A percentile compares a stretch with the other conserved stretches of the same genome.
Evolutionary conservation across 2,888 invertebrate species (phyloP).

Genomic region (Chironomus tentans): DNA sequence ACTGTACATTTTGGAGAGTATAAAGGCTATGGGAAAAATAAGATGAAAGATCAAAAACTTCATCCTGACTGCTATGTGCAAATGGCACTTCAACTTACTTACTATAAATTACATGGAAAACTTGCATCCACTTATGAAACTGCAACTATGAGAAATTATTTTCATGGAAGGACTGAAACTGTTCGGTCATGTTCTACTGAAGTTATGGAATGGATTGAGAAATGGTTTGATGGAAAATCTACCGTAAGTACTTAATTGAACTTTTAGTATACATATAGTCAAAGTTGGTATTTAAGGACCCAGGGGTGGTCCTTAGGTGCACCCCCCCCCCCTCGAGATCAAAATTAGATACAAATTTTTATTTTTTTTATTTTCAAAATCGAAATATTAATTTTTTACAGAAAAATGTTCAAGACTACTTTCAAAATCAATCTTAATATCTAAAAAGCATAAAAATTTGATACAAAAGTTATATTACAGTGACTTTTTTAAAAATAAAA

Average conservation of each 20-base stretch:
- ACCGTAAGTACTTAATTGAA: slow-evolving; percentile 16
- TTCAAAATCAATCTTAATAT: no score
- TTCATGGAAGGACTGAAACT: slow-evolving; percentile 55
- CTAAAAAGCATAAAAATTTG: no score
- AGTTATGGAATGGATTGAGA: slow-evolving; percentile 41
- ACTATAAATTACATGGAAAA: slow-evolving; percentile 47
- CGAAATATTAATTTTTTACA: no score
- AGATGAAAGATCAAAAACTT: slow-evolving; percentile 44
- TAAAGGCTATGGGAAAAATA: slow-evolving; percentile 45
- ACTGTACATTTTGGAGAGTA: slow-evolving; percentile 40
- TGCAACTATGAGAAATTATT: slow-evolving; percentile 51
- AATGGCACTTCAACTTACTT: slow-evolving; percentile 50
- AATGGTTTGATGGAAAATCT: slow-evolving; percentile 34
- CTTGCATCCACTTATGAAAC: slow-evolving; percentile 57
- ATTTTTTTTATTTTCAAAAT: no score
- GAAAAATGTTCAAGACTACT: no score
- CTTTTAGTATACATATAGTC: no score
- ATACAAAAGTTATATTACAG: no score
- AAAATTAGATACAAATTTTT: no score
- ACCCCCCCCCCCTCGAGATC: no score
- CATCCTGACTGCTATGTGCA: slow-evolving; percentile 56
- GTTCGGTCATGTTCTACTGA: slow-evolving; percentile 50
- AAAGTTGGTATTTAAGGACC: no score
- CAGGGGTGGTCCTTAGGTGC: no score
- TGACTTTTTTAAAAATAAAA: no score